Percentiles rank a stretch among this genome's conserved stretches.
phyloP scores from a whole-genome alignment of 2,888 invertebrate species.

The Hydroisotoma schaefferi region DNA sequence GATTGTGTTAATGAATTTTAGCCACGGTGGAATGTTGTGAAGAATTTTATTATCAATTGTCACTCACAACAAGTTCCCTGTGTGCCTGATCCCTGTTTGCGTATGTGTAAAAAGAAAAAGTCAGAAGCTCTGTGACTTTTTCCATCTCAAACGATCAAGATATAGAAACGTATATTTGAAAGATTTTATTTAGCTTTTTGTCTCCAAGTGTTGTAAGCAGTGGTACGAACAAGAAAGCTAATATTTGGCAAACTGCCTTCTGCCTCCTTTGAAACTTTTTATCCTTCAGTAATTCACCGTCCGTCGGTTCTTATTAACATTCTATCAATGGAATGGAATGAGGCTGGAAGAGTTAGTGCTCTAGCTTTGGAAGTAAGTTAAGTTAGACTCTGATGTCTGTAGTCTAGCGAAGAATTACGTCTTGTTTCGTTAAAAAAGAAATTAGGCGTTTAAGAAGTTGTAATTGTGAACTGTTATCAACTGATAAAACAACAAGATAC shows the following conservation, averaged over 20 bases:
- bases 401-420: too few species aligned
- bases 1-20: slow-evolving; percentile 6
- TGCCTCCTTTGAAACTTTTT: neutral
- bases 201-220: slow-evolving; percentile 4
- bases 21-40: slow-evolving; percentile 6
- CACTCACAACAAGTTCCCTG: neutral
- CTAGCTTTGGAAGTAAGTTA: neutral
- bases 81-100: too few species aligned
- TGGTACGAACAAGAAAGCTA: neutral
- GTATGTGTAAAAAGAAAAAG: too few species aligned
- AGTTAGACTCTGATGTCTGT: too few species aligned
- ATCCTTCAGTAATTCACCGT: slow-evolving; percentile 4
- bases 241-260: neutral
- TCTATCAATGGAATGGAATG: slow-evolving; percentile 9
- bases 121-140: too few species aligned
- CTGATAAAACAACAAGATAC: too few species aligned
- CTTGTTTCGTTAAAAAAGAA: slow-evolving; percentile 2
- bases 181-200: too few species aligned
- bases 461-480: slow-evolving; percentile 1
- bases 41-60: slow-evolving; percentile 8
- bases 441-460: slow-evolving; percentile 4
- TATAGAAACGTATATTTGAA: too few species aligned
- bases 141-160: too few species aligned
- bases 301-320: slow-evolving; percentile 10
- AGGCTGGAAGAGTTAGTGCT: neutral